Percentiles rank a stretch among this genome's conserved stretches.
phyloP scores from a whole-genome alignment of 2,888 invertebrate species.

The Phasia obesa region DNA sequence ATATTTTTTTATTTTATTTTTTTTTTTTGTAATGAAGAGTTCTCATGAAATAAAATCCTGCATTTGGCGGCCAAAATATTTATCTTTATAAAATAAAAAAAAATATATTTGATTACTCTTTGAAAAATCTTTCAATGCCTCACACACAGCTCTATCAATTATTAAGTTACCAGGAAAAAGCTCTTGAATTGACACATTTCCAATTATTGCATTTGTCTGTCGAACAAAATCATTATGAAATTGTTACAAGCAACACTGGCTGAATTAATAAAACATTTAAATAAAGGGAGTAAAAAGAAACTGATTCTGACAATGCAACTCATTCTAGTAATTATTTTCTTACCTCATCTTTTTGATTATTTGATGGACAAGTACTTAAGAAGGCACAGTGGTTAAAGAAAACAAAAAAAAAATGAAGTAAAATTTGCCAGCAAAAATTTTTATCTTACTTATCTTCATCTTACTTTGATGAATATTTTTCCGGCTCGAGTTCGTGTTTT shows the following conservation, averaged over 20 bases:
- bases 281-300: slow-evolving; percentile 8
- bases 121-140: slow-evolving; percentile 74
- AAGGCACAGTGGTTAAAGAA: too few species aligned
- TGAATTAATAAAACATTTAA: background rate
- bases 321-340: slow-evolving; percentile 14
- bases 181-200: slow-evolving; percentile 75
- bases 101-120: too few species aligned
- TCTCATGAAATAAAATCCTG: background rate
- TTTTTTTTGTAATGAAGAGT: background rate
- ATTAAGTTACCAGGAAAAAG: slow-evolving; percentile 80
- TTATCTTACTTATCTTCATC: too few species aligned
- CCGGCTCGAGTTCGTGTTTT: too few species aligned
- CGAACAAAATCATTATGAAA: slow-evolving; percentile 3
- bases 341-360: slow-evolving; percentile 33
- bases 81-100: too few species aligned
- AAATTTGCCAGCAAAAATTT: too few species aligned
- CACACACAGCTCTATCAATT: slow-evolving; percentile 79
- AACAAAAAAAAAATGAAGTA: too few species aligned
- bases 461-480: too few species aligned
- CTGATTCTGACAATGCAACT: slow-evolving; percentile 52
- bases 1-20: too few species aligned
- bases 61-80: too few species aligned
- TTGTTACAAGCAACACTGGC: background rate
- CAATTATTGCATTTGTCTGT: slow-evolving; percentile 26
- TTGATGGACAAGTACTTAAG: too few species aligned